Percentiles rank a stretch among this genome's conserved stretches.
Conservation (phyloP, 2,888 invertebrate genomes). For the Drosophila mimetica region DNA sequence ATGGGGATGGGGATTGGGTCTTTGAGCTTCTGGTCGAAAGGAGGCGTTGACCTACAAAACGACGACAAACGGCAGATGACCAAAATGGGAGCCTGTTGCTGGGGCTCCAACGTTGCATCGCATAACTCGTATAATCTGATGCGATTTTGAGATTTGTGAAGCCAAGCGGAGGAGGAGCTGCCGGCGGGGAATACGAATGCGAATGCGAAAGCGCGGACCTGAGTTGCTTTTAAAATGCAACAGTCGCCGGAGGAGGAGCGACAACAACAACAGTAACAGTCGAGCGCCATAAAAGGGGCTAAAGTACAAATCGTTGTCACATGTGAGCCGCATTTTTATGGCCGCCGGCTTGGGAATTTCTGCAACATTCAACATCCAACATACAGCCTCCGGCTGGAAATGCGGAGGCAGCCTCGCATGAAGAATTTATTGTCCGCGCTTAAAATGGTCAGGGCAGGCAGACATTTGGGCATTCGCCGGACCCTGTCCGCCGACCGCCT, state of each 20-base stretch:
- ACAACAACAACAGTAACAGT: slow-evolving; percentile 1
- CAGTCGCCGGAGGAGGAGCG: slow-evolving; percentile 17
- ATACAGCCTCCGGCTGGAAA: slow-evolving; percentile 29
- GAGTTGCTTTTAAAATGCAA: slow-evolving; percentile 52
- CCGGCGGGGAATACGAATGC: background rate
- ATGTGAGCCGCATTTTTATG: slow-evolving; percentile 84
- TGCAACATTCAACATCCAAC: slow-evolving; percentile 45
- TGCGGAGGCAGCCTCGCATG: slow-evolving; percentile 44
- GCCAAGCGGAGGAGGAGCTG: background rate
- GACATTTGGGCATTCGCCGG: slow-evolving; percentile 41
- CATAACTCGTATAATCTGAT: slow-evolving; percentile 70
- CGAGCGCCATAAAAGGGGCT: slow-evolving; percentile 82
- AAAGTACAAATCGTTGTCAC: slow-evolving; percentile 84
- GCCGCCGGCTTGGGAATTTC: slow-evolving; percentile 81
- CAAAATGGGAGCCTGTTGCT: slow-evolving; percentile 29
- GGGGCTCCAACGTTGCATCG: slow-evolving; percentile 7
- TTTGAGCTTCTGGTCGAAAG: slow-evolving; percentile 2
- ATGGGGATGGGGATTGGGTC: background rate
- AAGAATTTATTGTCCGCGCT: slow-evolving; percentile 75
- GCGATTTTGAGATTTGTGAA: slow-evolving; percentile 72
- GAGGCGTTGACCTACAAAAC: slow-evolving; percentile 44
- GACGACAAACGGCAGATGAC: slow-evolving; percentile 20
- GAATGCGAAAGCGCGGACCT: slow-evolving; percentile 1
- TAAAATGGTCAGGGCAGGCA: slow-evolving; percentile 68
- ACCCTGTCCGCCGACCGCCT: background rate